Base-by-base conservation (phyloP, 1,140 invertebrate species). In the Brachionus asplanchnoidis region DNA sequence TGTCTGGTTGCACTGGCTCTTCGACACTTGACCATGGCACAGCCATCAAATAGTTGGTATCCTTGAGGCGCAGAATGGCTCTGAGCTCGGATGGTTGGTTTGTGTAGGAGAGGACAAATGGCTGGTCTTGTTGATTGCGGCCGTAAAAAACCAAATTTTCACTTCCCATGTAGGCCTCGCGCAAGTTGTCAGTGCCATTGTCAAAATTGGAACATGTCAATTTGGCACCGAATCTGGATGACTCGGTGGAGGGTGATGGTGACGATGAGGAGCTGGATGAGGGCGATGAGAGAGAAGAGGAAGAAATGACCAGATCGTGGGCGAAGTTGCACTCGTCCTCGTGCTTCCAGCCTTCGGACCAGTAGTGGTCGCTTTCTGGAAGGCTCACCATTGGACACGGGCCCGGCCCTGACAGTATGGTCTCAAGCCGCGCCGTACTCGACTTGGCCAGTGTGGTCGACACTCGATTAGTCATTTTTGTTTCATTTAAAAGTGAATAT, bases 401-500 rank as follows among this genome's bases (percentile, higher is more conserved):
- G 12, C 14, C 36, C 28, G 28, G 7, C 12, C 26, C 66, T 6
- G 79, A 20, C 3, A 65, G 8, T 5, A 82, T 36, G 12, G 20
- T 82, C 26, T 42, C 50, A 2, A 68, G 53, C 28, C 79, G 20
- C 8, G 56, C 17, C 12, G 79, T 28, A 82, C 79, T 36, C 40
- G 79, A 50, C 73, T 77, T 26, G 7, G 17, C 12, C 23, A 77
- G 9, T 44, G 32, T 80, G 20, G 17, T 32, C 14, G 28, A 32
- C 28, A 50, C 11, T 14, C 50, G 42, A 56, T 78, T 78, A 56
- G 17, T 80, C 73, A 77, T 77, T 8, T 77, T 77, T 26, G 9
- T 32, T 26, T 77, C 73, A 77, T 77, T 77, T 50, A 77, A 50
- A 77, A 73, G 68, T 40, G 68, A 40, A 50, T 77, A 77, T 77